Conservation (phyloP, 30 jellyfish, hydroid and myxozoan species). For the Catostylus mosaicus region DNA sequence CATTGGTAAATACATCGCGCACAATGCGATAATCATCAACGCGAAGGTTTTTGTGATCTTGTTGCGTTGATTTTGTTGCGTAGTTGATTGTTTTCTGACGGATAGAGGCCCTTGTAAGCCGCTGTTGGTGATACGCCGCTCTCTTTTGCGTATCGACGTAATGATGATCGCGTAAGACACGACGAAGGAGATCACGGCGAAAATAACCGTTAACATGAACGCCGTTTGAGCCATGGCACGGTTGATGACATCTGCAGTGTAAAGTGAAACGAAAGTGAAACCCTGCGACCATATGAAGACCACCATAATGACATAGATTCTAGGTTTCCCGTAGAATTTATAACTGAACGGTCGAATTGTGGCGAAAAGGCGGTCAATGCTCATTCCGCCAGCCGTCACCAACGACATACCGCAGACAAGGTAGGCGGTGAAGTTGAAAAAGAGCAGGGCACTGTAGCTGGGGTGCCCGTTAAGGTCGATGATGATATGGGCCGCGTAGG, state of each 20-base stretch:
- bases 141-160: background rate
- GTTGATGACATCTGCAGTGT: slow-evolving; percentile 26
- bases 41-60: slow-evolving; percentile 54
- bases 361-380: slow-evolving; percentile 57
- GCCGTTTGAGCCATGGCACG: slow-evolving; percentile 49
- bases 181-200: slow-evolving; percentile 54
- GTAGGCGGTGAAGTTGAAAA: slow-evolving; percentile 58
- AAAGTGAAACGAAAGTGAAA: slow-evolving; percentile 17
- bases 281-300: slow-evolving; percentile 58
- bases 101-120: slow-evolving; percentile 1
- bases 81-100: background rate
- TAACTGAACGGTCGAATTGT: slow-evolving; percentile 58
- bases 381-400: slow-evolving; percentile 72
- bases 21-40: slow-evolving; percentile 34
- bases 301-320: slow-evolving; percentile 16
- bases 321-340: slow-evolving; percentile 34
- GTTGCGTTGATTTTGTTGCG: slow-evolving; percentile 7
- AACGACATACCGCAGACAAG: slow-evolving; percentile 65
- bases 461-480: slow-evolving; percentile 8
- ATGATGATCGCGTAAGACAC: slow-evolving; percentile 49
- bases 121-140: slow-evolving; percentile 23
- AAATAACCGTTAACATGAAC: slow-evolving; percentile 37
- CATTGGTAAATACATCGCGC: slow-evolving; percentile 70
- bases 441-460: slow-evolving; percentile 15
- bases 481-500: slow-evolving; percentile 49